Conservation (phyloP, 2,113 vertebrate genomes). For the Pristiophorus japonicus region DNA sequence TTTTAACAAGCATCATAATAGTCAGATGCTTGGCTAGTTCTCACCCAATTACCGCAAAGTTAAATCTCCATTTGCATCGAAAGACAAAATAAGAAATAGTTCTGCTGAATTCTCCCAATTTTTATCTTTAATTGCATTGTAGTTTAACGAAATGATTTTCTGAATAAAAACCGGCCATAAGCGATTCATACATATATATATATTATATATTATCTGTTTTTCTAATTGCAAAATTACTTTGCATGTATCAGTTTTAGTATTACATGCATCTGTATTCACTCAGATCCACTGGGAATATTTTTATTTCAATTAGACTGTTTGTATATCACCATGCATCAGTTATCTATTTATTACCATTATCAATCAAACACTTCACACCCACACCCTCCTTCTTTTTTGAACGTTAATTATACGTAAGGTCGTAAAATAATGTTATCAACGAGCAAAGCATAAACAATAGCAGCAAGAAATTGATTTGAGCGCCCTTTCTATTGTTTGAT, state of each 20-base stretch:
- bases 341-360: slow-evolving; percentile 43
- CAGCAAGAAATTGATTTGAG: slow-evolving; percentile 40
- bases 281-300: slow-evolving; percentile 27
- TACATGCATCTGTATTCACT: slow-evolving; percentile 27
- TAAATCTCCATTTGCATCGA: slow-evolving; percentile 81
- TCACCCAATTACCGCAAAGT: slow-evolving; percentile 89
- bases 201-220: slow-evolving; percentile 34
- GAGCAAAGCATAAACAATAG: slow-evolving; percentile 43
- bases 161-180: slow-evolving; percentile 46
- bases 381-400: slow-evolving; percentile 33
- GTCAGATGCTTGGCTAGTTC: slow-evolving; percentile 88
- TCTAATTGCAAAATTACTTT: slow-evolving; percentile 42
- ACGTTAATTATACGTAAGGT: slow-evolving; percentile 47
- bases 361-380: slow-evolving; percentile 42
- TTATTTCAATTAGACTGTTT: slow-evolving; percentile 32
- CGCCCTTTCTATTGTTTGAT: slow-evolving; percentile 46
- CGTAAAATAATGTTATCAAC: slow-evolving; percentile 45
- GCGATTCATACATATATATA: slow-evolving; percentile 41
- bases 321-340: slow-evolving; percentile 33
- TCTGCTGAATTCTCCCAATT: slow-evolving; percentile 40
- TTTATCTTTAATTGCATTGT: slow-evolving; percentile 56
- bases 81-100: slow-evolving; percentile 65
- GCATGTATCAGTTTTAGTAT: slow-evolving; percentile 45
- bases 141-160: slow-evolving; percentile 52
- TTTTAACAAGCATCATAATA: slow-evolving; percentile 95